These are phyloP conservation scores for Cairina moschata DNA, from an alignment of 2,113 vertebrate species.

Conservation along the genomic window DNA sequence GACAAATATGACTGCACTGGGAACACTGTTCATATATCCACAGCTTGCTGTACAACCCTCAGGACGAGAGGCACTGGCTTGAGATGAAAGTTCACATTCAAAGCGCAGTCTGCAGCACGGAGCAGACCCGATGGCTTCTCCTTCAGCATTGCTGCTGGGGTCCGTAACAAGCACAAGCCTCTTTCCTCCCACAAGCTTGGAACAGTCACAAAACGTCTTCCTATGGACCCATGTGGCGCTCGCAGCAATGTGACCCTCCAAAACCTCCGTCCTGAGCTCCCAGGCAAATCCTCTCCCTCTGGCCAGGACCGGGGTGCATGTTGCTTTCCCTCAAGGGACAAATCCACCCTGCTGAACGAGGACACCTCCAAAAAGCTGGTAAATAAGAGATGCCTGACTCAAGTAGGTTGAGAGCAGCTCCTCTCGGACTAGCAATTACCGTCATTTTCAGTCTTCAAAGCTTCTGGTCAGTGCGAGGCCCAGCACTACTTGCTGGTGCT, in stretches of 20 bases:
- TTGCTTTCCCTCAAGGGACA: background rate
- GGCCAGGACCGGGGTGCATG: background rate
- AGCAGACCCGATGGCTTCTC: background rate
- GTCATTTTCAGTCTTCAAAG: background rate
- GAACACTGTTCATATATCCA: constrained; percentile 10
- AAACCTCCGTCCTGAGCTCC: background rate
- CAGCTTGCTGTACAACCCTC: background rate
- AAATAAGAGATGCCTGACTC: background rate
- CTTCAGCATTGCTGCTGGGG: background rate
- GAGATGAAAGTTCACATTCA: constrained; percentile 4
- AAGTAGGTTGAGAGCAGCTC: background rate
- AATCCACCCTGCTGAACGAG: background rate
- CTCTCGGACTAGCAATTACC: background rate
- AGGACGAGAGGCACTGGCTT: background rate
- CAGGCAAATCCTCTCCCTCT: background rate
- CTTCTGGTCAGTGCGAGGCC: background rate
- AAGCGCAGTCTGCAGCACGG: background rate
- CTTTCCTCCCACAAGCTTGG: background rate
- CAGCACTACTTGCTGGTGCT: background rate
- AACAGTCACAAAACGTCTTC: background rate
- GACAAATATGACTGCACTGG: constrained; percentile 23
- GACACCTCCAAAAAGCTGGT: background rate
- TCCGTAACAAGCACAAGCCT: background rate
- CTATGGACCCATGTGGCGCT: background rate
- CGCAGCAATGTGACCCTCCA: background rate